Base-by-base conservation (phyloP, 1,140 invertebrate species). In the Trachymyrmex cornetzi region DNA sequence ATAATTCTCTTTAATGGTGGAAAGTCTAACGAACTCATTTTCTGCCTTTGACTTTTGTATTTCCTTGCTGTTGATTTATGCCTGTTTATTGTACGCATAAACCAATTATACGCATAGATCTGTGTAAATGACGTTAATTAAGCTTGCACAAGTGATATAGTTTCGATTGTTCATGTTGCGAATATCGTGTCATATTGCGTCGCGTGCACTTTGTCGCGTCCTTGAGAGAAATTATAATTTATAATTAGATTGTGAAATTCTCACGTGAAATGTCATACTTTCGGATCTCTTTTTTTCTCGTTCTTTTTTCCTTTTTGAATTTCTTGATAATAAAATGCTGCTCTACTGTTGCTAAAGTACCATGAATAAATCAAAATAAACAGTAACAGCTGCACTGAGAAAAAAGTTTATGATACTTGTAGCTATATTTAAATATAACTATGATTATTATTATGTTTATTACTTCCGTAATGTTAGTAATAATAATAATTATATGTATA, bases 101-200 rank as follows among this genome's bases (percentile, higher is more conserved):
- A 16, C 27, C 66, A n/a, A 30, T 69, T 50, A 59, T 50, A 59
- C 24, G 67, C 57, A 69, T 53, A 38, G 34, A 3, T 7, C 22
- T 53, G 19, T 53, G 38, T 34, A 57, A 69, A 34, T 74, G 50
- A 82, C 80, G 24, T 82, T 57, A 66, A 72, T 38, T 61, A 22
- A 48, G 12, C 53, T 38, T 24, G 11, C 27, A 48, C 53, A 59
- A 82, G 57, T 82, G 34, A 81, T 81, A 72, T 11, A 69, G 12
- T 82, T 82, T 74, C 38, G 80, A 74, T 82, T 82, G 48, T 74
- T 3, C 12, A n/a, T 24, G 66, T 22, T 59, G 44, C 55, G 75
- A 84, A 84, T 71, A 30, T 69, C 50, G 22, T 9, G 30, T 59
- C 34, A 22, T 16, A 30, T 34, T 44, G 38, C 38, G 74, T 74